Evolutionary conservation across 2,113 vertebrate genomes (phyloP).

Genomic region (Chionis minor): DNA sequence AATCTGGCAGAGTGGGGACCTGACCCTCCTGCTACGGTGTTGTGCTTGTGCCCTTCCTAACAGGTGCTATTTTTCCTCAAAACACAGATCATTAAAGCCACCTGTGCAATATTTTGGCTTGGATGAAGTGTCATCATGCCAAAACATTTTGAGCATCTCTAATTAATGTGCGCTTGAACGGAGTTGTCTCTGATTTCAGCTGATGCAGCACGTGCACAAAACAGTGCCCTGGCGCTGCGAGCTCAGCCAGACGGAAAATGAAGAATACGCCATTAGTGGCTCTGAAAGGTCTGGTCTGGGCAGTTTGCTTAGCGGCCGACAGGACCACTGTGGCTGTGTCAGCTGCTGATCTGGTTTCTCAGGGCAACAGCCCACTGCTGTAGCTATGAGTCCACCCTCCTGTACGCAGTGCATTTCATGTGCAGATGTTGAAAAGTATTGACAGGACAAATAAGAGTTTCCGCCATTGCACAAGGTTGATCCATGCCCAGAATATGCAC

Average conservation of each 20-base stretch:
- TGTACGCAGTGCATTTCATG: not conserved
- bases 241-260: conserved; percentile 19
- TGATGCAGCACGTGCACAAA: not conserved
- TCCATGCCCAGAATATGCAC: not conserved
- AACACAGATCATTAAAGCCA: not conserved
- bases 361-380: not conserved
- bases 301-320: not conserved
- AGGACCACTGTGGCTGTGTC: not conserved
- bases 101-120: not conserved
- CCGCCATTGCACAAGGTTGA: not conserved
- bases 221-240: not conserved
- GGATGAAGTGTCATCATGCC: not conserved
- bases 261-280: not conserved
- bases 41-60: not conserved
- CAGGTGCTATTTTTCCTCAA: not conserved
- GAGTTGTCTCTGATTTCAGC: not conserved
- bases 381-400: not conserved
- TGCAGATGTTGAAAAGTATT: not conserved
- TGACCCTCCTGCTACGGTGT: not conserved
- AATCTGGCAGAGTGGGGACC: not conserved
- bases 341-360: not conserved
- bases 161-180: not conserved
- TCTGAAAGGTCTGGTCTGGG: not conserved
- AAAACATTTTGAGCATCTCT: not conserved
- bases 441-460: not conserved